These are phyloP conservation scores for Epinephelus malabaricus DNA, from an alignment of 2,797 vertebrate genomes.

Conservation along the genomic window DNA sequence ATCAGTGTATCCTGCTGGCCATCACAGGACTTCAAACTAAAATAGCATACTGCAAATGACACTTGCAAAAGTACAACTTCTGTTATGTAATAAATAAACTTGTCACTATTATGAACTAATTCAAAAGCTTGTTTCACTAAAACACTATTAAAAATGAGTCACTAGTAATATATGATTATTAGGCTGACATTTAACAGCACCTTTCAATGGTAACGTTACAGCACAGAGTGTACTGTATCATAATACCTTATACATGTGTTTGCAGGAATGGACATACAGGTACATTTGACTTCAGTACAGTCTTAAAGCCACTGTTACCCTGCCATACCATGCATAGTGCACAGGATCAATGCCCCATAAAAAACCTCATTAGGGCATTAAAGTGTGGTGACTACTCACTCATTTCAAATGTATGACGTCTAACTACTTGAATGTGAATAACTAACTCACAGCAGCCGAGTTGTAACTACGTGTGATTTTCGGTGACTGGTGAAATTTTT, in stretches of 20 bases:
- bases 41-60: slow-evolving; percentile 38
- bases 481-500: slow-evolving; percentile 30
- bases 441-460: slow-evolving; percentile 16
- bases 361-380: slow-evolving; percentile 32
- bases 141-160: slow-evolving; percentile 64
- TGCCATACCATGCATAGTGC: slow-evolving; percentile 71
- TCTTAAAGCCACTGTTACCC: slow-evolving; percentile 56
- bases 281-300: slow-evolving; percentile 53
- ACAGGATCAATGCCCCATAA: slow-evolving; percentile 55
- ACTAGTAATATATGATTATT: slow-evolving; percentile 47
- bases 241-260: slow-evolving; percentile 51
- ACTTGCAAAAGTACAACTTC: slow-evolving; percentile 45
- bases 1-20: neutral
- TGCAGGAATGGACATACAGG: slow-evolving; percentile 54
- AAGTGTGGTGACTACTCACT: slow-evolving; percentile 39
- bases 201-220: slow-evolving; percentile 59
- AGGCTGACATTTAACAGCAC: slow-evolving; percentile 72
- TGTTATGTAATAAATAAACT: slow-evolving; percentile 55
- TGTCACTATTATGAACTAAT: slow-evolving; percentile 48
- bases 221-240: slow-evolving; percentile 49
- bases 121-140: slow-evolving; percentile 59
- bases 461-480: slow-evolving; percentile 22
- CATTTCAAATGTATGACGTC: slow-evolving; percentile 35
- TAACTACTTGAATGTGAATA: slow-evolving; percentile 44
- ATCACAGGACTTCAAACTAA: slow-evolving; percentile 31